Conservation (phyloP, 2,113 vertebrate species). For the Sinosuthora webbiana region DNA sequence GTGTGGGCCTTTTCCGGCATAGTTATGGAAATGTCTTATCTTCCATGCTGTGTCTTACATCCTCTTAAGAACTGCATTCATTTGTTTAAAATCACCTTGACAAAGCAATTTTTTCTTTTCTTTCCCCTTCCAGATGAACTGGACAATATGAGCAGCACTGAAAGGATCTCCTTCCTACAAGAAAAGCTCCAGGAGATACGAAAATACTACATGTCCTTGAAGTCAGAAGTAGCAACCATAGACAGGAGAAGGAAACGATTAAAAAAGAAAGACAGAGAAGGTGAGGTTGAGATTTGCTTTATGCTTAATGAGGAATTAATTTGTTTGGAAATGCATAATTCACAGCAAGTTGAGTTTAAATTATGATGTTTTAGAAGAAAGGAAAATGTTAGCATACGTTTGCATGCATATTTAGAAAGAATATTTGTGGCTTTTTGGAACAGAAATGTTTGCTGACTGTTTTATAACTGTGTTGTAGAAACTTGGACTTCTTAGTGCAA, state of each 20-base stretch:
- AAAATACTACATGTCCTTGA: slow-evolving; percentile 97
- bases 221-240: slow-evolving; percentile 98
- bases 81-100: not conserved
- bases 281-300: slow-evolving; percentile 65
- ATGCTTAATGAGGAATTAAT: not conserved
- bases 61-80: not conserved
- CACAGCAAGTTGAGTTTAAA: not conserved
- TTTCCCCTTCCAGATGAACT: slow-evolving; percentile 78
- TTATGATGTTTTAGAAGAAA: not conserved
- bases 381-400: not conserved
- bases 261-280: slow-evolving; percentile 99
- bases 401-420: not conserved
- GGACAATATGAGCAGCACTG: slow-evolving; percentile 90
- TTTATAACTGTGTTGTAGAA: not conserved
- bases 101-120: not conserved
- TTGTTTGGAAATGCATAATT: not conserved
- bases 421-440: not conserved
- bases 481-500: not conserved
- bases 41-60: not conserved
- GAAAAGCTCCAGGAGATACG: slow-evolving; percentile 97
- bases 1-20: not conserved
- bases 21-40: not conserved
- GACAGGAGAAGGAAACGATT: slow-evolving; percentile 93
- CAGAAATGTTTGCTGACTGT: not conserved
- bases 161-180: slow-evolving; percentile 95